Evolutionary conservation across 2,888 invertebrate species (phyloP), one percentile per base, ranked within the genome.

Genomic region (Drosophila sordidula): DNA sequence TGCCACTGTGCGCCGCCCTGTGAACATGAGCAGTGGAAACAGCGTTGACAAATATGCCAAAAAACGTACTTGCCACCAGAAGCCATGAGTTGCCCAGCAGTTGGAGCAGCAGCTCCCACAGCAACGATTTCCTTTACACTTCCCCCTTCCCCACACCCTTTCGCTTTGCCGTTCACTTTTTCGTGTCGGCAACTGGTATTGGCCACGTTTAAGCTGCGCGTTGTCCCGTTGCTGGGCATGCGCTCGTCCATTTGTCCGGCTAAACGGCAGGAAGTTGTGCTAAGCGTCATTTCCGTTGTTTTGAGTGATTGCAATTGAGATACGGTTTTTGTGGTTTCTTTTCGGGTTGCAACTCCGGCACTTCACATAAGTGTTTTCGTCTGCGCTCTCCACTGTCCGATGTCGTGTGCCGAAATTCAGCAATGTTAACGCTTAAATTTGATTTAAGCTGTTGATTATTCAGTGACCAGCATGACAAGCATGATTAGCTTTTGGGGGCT

Each of bases 231-330:
- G 57, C 83, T 57, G 50, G 63, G 73, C 70, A 65, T 66, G 66
- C 66, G 80, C 42, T 61, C 54, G 49, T 68, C 62, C 62, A 75
- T 68, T 70, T 73, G 78, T 78, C 80, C 77, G 64, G 46, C 69
- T 67, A 74, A 78, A 81, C 78, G 85, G 87, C 88, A 80, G 85
- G 85, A 85, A 85, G 85, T 85, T 89, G 82, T 78, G 83, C 90
- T 90, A 85, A 90, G 90, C 89, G 86, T 86, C 90, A 89, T 90
- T 90, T 90, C 88, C 88, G 88, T 76, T 85, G 83, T 80, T 88
- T 90, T 88, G 88, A 88, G 90, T 88, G 88, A 88, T 88, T 88
- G 88, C 88, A 89, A 90, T 89, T 82, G 90, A 89, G 89, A 88
- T 90, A 85, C 74, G 86, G 69, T 75, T 81, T 85, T 87, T 80